These are phyloP conservation scores for Sebastes melanostomus DNA, from an alignment of 2,797 vertebrate species.

Conservation along the genomic window DNA sequence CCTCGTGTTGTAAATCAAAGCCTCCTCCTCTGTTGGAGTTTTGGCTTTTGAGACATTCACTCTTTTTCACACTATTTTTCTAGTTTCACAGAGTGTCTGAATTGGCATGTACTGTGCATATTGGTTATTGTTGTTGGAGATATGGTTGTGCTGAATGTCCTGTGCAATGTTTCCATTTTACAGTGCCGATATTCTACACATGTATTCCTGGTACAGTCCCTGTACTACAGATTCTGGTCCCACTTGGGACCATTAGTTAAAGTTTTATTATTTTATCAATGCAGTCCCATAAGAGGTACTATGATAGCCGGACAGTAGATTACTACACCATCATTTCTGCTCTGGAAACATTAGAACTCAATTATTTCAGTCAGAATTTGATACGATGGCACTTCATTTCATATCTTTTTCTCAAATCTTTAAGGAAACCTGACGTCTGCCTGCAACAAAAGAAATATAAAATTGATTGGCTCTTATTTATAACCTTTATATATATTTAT, in stretches of 20 bases:
- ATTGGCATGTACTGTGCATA: neutral
- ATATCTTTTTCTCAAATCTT: neutral
- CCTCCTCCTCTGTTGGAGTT: neutral
- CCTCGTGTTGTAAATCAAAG: neutral
- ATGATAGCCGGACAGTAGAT: neutral
- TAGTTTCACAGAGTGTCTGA: constrained; percentile 4
- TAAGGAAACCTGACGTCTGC: neutral
- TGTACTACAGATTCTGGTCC: neutral
- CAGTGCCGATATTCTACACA: neutral
- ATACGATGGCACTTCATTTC: neutral
- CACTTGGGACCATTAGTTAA: neutral
- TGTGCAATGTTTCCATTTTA: constrained; percentile 25
- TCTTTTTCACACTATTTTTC: neutral
- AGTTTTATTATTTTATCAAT: neutral
- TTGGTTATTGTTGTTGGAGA: constrained; percentile 5
- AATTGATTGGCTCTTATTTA: neutral
- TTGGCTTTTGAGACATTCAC: neutral
- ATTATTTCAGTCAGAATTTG: neutral
- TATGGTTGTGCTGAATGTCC: constrained; percentile 24
- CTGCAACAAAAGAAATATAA: neutral
- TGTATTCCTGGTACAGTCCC: neutral
- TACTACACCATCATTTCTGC: neutral
- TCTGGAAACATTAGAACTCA: neutral
- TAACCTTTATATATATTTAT: neutral
- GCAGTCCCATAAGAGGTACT: neutral